Percentiles rank a stretch among this genome's conserved stretches.
Evolutionary conservation across 2,888 invertebrate genomes (phyloP).

Genomic region (Napeogenes sylphis): DNA sequence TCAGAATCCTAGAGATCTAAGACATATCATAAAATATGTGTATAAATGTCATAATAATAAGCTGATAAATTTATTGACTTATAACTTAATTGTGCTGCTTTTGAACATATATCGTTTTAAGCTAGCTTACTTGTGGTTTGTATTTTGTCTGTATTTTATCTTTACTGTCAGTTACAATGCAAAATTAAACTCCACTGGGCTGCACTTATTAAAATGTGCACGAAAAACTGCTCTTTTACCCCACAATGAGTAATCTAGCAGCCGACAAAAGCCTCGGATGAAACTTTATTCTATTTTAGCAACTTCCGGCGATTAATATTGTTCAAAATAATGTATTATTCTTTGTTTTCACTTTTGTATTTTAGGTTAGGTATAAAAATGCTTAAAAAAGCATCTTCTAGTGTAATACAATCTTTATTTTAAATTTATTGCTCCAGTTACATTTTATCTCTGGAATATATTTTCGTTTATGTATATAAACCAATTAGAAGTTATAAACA

Average conservation of each 20-base stretch:
- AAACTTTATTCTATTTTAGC: slow-evolving; percentile 17
- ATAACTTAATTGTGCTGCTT: too few species aligned
- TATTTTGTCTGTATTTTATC: slow-evolving; percentile 3
- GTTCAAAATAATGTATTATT: background rate
- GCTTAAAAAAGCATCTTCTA: too few species aligned
- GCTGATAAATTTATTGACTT: too few species aligned
- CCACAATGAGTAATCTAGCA: slow-evolving; percentile 55
- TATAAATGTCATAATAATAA: too few species aligned
- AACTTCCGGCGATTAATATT: slow-evolving; percentile 10
- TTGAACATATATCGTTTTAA: background rate
- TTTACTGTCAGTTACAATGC: slow-evolving; percentile 54
- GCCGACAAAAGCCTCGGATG: slow-evolving; percentile 26
- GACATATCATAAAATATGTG: too few species aligned
- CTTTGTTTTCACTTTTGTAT: background rate
- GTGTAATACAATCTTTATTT: background rate
- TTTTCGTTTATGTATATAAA: too few species aligned
- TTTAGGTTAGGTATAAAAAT: background rate
- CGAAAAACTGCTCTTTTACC: slow-evolving; percentile 62
- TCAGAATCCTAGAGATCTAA: too few species aligned
- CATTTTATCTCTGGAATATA: too few species aligned
- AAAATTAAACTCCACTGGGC: slow-evolving; percentile 61
- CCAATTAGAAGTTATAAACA: too few species aligned
- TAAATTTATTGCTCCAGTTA: too few species aligned
- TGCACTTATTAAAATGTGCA: slow-evolving; percentile 63
- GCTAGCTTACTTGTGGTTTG: background rate